Conservation (phyloP, 2,113 vertebrate species). For the Ceyx cyanopectus region DNA sequence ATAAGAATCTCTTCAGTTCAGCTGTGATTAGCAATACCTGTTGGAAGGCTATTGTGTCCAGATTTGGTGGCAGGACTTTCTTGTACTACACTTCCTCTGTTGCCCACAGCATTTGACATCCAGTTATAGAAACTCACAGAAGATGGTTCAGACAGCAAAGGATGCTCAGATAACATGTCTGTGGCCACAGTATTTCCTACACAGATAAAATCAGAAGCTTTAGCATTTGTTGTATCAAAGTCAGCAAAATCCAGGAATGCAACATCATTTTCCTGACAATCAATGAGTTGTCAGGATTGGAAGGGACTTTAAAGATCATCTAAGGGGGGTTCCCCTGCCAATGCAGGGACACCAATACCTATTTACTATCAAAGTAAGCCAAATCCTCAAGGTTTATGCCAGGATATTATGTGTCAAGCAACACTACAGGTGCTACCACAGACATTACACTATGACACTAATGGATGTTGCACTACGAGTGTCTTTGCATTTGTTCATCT, state of each 20-base stretch:
- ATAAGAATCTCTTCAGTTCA: not conserved
- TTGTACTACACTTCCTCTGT: conserved; percentile 85
- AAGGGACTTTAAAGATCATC: too few relatives aligned
- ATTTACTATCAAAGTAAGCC: not conserved
- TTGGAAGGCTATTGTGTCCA: conserved; percentile 92
- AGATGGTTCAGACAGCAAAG: conserved; percentile 92
- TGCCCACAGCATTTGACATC: conserved; percentile 98
- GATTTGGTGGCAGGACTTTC: conserved; percentile 89
- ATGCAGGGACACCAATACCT: not conserved
- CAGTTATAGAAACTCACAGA: conserved; percentile 99
- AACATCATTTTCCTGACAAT: not conserved
- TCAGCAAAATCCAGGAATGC: not conserved
- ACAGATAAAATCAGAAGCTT: not conserved
- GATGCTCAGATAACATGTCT: conserved; percentile 94
- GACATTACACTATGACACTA: not conserved
- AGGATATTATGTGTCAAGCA: not conserved
- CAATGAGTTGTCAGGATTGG: too few relatives aligned
- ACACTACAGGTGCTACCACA: not conserved
- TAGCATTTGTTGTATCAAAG: not conserved
- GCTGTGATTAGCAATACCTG: conserved; percentile 79
- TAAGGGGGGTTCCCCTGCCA: too few relatives aligned
- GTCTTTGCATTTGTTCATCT: not conserved
- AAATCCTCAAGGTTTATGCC: not conserved
- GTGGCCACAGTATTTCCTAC: conserved; percentile 87
- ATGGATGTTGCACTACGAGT: not conserved